Evolutionary conservation across 2,797 vertebrate species (phyloP).

Genomic region (Prunella strophiata): DNA sequence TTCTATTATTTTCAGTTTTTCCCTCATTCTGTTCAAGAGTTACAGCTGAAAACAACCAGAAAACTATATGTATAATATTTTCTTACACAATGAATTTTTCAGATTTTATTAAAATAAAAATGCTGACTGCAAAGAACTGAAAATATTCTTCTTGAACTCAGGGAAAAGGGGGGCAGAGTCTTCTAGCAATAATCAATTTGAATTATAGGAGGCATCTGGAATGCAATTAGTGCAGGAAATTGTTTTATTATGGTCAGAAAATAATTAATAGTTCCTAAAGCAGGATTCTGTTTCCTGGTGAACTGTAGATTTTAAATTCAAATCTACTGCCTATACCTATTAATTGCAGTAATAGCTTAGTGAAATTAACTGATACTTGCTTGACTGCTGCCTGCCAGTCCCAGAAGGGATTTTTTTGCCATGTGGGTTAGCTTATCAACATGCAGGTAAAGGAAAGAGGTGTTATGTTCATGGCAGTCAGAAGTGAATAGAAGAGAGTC

Average conservation of each 20-base stretch:
- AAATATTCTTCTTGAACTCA: not conserved
- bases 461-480: not conserved
- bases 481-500: not conserved
- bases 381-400: not conserved
- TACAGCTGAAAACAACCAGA: not conserved
- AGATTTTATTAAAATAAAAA: not conserved
- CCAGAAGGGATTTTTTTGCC: not conserved
- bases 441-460: not conserved
- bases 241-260: not conserved
- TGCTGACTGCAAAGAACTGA: not conserved
- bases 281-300: not conserved
- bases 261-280: not conserved
- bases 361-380: not conserved
- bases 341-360: not conserved
- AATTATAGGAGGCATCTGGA: not conserved
- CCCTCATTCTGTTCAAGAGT: not conserved
- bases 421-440: not conserved
- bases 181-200: not conserved
- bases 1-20: not conserved
- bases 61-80: not conserved
- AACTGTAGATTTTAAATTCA: not conserved
- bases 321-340: not conserved
- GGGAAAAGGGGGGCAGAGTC: not conserved
- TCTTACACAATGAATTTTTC: not conserved
- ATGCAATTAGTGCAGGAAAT: not conserved